Evolutionary conservation across 2,797 vertebrate genomes (phyloP).

Genomic region (Neoniphon sammara): DNA sequence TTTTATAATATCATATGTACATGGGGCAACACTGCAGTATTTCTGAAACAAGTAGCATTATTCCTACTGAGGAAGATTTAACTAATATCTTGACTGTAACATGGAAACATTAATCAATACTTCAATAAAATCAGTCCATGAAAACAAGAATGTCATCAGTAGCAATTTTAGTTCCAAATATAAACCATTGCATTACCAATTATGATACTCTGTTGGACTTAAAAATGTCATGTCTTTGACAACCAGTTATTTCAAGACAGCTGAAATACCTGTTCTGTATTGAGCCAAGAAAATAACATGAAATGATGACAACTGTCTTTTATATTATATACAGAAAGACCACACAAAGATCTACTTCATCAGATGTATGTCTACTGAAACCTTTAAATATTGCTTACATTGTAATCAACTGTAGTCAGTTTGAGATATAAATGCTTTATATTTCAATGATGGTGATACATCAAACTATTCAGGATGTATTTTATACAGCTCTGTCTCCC

Average conservation of each 20-base stretch:
- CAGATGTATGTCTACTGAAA: not conserved
- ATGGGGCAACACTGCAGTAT: no score
- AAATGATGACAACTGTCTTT: not conserved
- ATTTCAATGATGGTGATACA: slow-evolving; percentile 30
- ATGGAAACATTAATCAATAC: slow-evolving; percentile 7
- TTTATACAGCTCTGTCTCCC: slow-evolving; percentile 10
- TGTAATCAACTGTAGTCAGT: no score
- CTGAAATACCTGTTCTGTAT: slow-evolving; percentile 4
- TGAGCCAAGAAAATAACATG: not conserved
- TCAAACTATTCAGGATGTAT: no score
- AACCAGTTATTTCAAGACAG: slow-evolving; percentile 4
- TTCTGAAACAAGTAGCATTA: not conserved
- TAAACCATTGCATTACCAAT: no score
- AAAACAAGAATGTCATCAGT: not conserved
- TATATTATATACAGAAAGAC: not conserved
- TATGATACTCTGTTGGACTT: not conserved
- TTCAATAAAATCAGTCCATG: slow-evolving; percentile 1
- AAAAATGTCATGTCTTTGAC: not conserved
- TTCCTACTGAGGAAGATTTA: not conserved
- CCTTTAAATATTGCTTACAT: no score
- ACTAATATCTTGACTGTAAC: not conserved
- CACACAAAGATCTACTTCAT: not conserved
- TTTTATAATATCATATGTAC: no score
- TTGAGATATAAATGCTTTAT: no score
- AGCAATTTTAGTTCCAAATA: slow-evolving; percentile 11